A percentile compares a stretch with the other conserved stretches of the same genome.
These are phyloP conservation scores for Daktulosphaira vitifoliae DNA, from an alignment of 1,140 invertebrate genomes.

Conservation along the genomic window DNA sequence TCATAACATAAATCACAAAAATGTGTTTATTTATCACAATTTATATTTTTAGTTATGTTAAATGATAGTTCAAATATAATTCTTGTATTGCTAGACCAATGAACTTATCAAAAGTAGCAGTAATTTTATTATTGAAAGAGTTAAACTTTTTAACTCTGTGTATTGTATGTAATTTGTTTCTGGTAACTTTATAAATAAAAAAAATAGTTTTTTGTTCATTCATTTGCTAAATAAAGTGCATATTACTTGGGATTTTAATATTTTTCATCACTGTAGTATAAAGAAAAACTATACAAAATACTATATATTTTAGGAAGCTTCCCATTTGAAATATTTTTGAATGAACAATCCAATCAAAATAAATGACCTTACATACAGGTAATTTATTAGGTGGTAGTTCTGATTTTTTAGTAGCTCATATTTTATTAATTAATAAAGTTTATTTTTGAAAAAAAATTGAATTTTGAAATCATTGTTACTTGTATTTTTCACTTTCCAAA, in stretches of 20 bases:
- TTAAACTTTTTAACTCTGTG: neutral
- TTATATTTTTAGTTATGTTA: conserved; percentile 3
- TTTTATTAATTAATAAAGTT: too few relatives aligned
- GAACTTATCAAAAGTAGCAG: neutral
- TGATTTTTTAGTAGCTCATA: too few relatives aligned
- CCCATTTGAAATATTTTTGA: neutral
- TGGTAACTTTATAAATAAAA: neutral
- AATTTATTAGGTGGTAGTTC: too few relatives aligned
- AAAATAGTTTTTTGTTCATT: neutral
- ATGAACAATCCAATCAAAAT: conserved; percentile 4
- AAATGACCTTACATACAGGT: too few relatives aligned
- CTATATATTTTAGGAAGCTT: neutral
- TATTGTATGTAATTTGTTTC: neutral
- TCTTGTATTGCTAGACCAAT: neutral
- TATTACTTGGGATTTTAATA: neutral
- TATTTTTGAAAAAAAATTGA: too few relatives aligned
- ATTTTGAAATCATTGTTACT: too few relatives aligned
- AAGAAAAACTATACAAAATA: neutral
- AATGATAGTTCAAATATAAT: conserved; percentile 1
- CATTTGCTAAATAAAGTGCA: neutral
- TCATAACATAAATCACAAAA: neutral
- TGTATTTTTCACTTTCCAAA: too few relatives aligned
- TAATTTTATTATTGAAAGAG: neutral
- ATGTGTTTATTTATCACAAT: neutral
- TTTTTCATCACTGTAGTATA: neutral